Conservation (phyloP, 2,888 invertebrate genomes). For the Folsomia candida region DNA sequence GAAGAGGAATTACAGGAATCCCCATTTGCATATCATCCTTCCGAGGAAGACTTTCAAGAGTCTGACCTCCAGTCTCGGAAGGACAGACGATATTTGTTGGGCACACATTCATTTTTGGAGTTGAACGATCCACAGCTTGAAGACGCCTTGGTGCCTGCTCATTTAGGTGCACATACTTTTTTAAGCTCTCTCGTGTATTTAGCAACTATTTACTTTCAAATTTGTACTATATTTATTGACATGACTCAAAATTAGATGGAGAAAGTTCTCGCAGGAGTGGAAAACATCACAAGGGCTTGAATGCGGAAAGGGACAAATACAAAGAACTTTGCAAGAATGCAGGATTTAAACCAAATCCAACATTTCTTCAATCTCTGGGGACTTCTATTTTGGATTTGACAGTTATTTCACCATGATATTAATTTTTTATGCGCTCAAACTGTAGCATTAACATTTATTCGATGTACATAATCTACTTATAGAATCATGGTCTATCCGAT, state of each 20-base stretch:
- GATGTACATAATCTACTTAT: no score
- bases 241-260: background rate
- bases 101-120: conserved; percentile 39
- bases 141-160: conserved; percentile 32
- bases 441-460: no score
- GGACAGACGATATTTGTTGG: conserved; percentile 34
- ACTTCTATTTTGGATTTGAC: conserved; percentile 30
- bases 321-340: conserved; percentile 54
- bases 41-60: conserved; percentile 23
- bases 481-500: conserved; percentile 35
- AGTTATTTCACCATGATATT: no score
- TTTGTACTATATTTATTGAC: background rate
- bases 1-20: background rate
- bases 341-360: conserved; percentile 53
- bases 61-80: conserved; percentile 29
- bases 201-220: no score
- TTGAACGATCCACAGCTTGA: conserved; percentile 36
- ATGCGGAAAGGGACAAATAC: conserved; percentile 54
- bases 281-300: conserved; percentile 44
- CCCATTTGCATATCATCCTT: conserved; percentile 15
- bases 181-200: no score
- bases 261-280: background rate
- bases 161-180: no score
- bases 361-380: conserved; percentile 28
- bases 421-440: no score